Base-by-base conservation (phyloP, 2,888 invertebrate genomes). In the Ptilodon capucinus region DNA sequence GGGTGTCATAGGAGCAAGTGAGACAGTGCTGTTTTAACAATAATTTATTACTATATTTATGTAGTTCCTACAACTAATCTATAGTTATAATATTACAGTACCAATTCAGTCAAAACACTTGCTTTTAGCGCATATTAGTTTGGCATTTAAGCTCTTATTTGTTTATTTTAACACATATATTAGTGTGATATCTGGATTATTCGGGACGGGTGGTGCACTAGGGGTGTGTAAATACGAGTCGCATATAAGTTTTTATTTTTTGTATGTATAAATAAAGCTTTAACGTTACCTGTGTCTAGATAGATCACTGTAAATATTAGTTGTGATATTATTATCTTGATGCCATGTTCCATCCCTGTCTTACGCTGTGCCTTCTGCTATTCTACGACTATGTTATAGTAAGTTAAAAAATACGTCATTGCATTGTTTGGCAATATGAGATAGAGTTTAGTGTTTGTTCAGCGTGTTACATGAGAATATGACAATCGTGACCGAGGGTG, bases 261-360 rank as follows among this genome's bases (percentile, higher is more conserved):
- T 40, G 2, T 40, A 28, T 21, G 32, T 49, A 50, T 42, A 49
- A 48, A 68, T 74, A 72, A 75, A 86, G 86, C 84, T 86, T 87
- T 86, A 88, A 86, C 60, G 64, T 80, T 74, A 75, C 64, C 71
- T 77, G 64, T 77, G 70, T 25, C 68, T 72, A 68, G 64, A 70
- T 65, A 68, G 60, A 73, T 68, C 55, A 54, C 68, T 86, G 84
- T 87, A 83, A 78, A 84, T 84, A 83, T 76, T 79, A 79, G 72
- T 70, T 80, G 79, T 83, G 77, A 79, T 81, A 79, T 69, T 34
- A 51, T 34, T 73, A 71, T 81, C 76, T 80, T 71, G 84, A 77
- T 87, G 88, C 88, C 87, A 88, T 88, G 74, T 77, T 68, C 64
- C 74, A 67, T 68, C 52, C 44, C 43, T 45, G 41, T 53, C 60